Percentiles rank a stretch among this genome's conserved stretches.
These are phyloP conservation scores for Himalopsyche tibetana DNA, from an alignment of 2,888 invertebrate genomes.

Conservation along the genomic window DNA sequence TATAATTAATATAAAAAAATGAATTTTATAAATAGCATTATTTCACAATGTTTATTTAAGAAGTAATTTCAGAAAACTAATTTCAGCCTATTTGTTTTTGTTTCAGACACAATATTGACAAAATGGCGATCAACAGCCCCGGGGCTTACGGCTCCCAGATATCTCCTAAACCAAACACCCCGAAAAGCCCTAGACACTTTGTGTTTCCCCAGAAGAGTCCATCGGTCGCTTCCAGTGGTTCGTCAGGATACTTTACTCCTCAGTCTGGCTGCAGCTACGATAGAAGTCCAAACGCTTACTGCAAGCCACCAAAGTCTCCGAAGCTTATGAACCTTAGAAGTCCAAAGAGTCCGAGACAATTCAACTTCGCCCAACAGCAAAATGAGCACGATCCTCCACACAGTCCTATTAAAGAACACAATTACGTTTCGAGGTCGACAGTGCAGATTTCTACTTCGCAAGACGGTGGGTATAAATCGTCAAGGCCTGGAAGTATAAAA, in stretches of 20 bases:
- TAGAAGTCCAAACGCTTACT: slow-evolving; percentile 65
- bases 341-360: slow-evolving; percentile 79
- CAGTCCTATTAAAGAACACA: slow-evolving; percentile 46
- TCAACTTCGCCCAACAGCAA: slow-evolving; percentile 77
- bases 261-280: slow-evolving; percentile 76
- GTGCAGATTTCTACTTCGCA: slow-evolving; percentile 33
- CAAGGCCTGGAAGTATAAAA: slow-evolving; percentile 44
- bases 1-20: too few relatives aligned
- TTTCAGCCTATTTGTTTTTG: too few relatives aligned
- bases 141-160: slow-evolving; percentile 76
- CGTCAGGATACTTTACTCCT: slow-evolving; percentile 77
- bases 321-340: slow-evolving; percentile 73
- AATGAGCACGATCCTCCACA: slow-evolving; percentile 64
- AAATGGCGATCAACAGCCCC: slow-evolving; percentile 79
- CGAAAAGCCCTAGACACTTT: slow-evolving; percentile 78
- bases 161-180: slow-evolving; percentile 77
- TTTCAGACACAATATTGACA: slow-evolving; percentile 49
- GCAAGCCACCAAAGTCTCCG: slow-evolving; percentile 74
- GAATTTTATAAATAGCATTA: too few relatives aligned
- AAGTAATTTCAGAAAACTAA: too few relatives aligned
- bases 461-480: slow-evolving; percentile 7
- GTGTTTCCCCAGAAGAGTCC: slow-evolving; percentile 77
- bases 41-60: too few relatives aligned
- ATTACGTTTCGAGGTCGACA: slow-evolving; percentile 37
- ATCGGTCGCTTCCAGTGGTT: slow-evolving; percentile 76